A percentile compares a stretch with the other conserved stretches of the same genome.
phyloP scores from a whole-genome alignment of 2,113 vertebrate genomes.

The Neopipo cinnamomea region DNA sequence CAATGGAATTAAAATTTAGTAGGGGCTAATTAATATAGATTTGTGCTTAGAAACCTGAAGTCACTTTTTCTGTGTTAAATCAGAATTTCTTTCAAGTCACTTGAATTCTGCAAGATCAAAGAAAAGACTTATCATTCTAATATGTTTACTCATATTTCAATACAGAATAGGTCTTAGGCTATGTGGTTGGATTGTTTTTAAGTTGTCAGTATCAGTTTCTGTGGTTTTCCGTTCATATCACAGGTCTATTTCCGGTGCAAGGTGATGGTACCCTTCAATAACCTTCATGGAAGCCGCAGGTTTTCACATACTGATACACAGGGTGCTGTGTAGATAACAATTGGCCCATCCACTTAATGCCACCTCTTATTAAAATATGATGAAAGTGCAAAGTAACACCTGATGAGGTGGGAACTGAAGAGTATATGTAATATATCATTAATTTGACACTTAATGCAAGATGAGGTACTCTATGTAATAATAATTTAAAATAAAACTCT shows the following conservation, averaged over 20 bases:
- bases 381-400: neutral
- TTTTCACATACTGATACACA: neutral
- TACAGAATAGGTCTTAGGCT: neutral
- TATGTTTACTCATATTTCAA: neutral
- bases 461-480: neutral
- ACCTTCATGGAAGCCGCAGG: neutral
- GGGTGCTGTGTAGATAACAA: neutral
- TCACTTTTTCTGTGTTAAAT: neutral
- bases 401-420: neutral
- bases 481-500: neutral
- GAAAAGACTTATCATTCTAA: neutral
- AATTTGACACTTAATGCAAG: neutral
- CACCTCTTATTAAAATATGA: neutral
- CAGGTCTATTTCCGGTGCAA: neutral
- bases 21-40: neutral
- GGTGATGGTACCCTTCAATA: neutral
- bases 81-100: neutral
- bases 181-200: neutral
- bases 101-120: neutral
- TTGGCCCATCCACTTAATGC: neutral
- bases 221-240: neutral
- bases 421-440: neutral
- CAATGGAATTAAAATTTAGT: neutral
- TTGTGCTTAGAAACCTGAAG: neutral
- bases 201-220: neutral